Percentiles rank a stretch among this genome's conserved stretches.
phyloP scores from a whole-genome alignment of 2,797 vertebrate genomes.

The Coendou prehensilis region DNA sequence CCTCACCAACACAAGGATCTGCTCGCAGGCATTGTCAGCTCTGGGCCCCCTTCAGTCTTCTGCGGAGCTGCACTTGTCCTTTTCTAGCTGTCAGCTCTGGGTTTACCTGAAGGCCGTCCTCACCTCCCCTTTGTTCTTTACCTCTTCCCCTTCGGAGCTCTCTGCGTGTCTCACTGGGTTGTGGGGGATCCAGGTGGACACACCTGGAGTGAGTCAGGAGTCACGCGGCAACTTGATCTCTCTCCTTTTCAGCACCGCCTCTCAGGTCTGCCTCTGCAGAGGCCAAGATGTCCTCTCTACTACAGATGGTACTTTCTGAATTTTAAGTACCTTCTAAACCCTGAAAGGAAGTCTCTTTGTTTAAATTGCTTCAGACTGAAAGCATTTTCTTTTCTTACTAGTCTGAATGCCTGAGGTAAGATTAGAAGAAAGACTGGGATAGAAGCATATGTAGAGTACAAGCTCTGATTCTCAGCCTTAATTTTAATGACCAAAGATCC shows the following conservation, averaged over 20 bases:
- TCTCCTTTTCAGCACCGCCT: background rate
- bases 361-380: conserved; percentile 1
- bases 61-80: background rate
- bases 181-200: background rate
- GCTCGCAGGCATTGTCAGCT: background rate
- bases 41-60: background rate
- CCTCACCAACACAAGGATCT: background rate
- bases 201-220: background rate
- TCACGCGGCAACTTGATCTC: background rate
- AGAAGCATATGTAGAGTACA: background rate
- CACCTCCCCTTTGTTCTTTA: background rate
- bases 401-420: background rate
- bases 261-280: background rate
- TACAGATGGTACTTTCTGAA: background rate
- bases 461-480: background rate
- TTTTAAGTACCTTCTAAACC: background rate
- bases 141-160: background rate
- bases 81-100: background rate
- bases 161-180: background rate
- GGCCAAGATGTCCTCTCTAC: background rate
- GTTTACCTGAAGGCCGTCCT: background rate
- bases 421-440: background rate
- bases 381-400: background rate
- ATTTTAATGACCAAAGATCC: background rate
- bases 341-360: background rate